Evolutionary conservation across 2,888 invertebrate genomes (phyloP).

Genomic region (Apoderus coryli): DNA sequence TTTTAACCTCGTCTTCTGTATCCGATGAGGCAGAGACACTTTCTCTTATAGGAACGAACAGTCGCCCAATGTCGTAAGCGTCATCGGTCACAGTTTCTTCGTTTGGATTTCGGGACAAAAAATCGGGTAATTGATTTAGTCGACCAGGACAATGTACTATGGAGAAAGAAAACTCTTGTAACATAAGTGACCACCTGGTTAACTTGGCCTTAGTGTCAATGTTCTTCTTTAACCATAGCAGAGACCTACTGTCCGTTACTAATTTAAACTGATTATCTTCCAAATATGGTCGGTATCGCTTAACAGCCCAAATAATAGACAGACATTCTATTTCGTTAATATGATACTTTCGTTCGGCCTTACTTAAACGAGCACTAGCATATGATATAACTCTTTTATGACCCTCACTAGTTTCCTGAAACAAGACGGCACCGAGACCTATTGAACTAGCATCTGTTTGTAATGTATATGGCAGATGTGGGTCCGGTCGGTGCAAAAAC

Average conservation of each 20-base stretch:
- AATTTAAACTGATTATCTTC: conserved; percentile 5
- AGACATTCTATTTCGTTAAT: conserved; percentile 5
- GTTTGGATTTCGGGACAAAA: conserved; percentile 8
- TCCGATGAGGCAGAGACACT: too few relatives aligned
- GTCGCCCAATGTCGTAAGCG: too few relatives aligned
- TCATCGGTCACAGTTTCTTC: too few relatives aligned
- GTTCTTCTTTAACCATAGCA: conserved; percentile 10
- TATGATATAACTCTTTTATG: conserved; percentile 5
- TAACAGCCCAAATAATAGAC: conserved; percentile 1
- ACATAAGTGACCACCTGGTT: conserved; percentile 11
- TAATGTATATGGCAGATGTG: background rate
- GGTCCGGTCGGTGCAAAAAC: background rate
- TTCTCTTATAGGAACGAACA: too few relatives aligned
- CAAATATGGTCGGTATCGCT: conserved; percentile 4
- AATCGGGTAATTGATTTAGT: conserved; percentile 14
- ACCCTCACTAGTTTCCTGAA: background rate
- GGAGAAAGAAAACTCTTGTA: conserved; percentile 12
- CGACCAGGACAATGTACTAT: conserved; percentile 16
- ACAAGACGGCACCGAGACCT: background rate
- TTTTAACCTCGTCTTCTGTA: too few relatives aligned
- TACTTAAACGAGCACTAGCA: conserved; percentile 6
- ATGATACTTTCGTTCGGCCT: conserved; percentile 1
- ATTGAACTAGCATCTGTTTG: background rate
- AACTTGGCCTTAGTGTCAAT: conserved; percentile 10
- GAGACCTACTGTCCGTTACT: conserved; percentile 1